phyloP scores from a whole-genome alignment of 2,797 vertebrate genomes.

The Chiroxiphia lanceolata region DNA sequence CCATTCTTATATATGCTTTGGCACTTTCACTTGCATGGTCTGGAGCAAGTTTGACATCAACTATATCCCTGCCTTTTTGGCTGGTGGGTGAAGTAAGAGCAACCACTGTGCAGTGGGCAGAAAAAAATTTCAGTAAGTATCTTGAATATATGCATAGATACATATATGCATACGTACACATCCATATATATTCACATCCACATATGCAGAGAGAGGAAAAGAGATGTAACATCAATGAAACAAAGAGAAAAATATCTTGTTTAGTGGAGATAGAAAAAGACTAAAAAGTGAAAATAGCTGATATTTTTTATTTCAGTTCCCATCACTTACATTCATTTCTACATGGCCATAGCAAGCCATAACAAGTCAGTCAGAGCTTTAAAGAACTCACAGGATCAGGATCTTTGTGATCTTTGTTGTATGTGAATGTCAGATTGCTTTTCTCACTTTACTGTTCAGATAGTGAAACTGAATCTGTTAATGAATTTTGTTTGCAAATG shows the following conservation, averaged over 20 bases:
- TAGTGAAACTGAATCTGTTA: neutral
- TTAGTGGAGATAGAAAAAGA: neutral
- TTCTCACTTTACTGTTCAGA: neutral
- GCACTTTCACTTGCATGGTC: conserved; percentile 28
- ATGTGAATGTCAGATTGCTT: neutral
- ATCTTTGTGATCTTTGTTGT: neutral
- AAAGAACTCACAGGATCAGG: neutral
- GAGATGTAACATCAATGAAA: neutral
- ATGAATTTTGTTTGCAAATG: neutral
- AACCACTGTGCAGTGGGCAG: neutral
- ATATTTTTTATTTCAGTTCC: neutral
- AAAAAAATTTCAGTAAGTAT: conserved; percentile 34
- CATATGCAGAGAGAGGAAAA: neutral
- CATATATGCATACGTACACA: neutral
- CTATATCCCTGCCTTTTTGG: conserved; percentile 42
- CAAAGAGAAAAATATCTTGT: neutral
- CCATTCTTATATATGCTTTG: conserved; percentile 9
- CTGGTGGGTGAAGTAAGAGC: conserved; percentile 16
- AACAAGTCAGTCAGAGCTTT: neutral
- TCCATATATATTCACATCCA: neutral
- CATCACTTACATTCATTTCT: neutral
- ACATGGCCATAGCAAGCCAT: neutral
- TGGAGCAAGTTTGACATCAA: conserved; percentile 38
- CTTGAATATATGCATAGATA: neutral
- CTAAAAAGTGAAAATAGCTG: neutral